phyloP scores from a whole-genome alignment of 2,888 invertebrate species.

The Andrena hattorfiana region DNA sequence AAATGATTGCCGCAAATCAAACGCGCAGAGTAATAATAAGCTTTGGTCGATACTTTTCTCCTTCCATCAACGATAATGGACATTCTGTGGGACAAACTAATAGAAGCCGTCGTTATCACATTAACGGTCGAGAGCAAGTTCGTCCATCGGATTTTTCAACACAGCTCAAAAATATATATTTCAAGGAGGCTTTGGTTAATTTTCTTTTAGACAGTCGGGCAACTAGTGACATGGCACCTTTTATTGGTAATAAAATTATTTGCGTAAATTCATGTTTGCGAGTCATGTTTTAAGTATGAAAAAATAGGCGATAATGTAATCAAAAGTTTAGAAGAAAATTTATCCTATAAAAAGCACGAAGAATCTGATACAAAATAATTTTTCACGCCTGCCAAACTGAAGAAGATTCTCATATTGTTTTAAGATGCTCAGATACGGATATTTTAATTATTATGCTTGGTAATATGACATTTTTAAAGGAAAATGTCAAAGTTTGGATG shows the following conservation, averaged over 20 bases:
- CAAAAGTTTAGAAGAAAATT: neutral
- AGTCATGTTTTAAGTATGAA: neutral
- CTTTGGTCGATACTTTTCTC: constrained; percentile 1
- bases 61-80: neutral
- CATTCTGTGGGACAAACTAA: neutral
- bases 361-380: constrained; percentile 2
- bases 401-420: neutral
- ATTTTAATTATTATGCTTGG: constrained; percentile 5
- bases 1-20: neutral
- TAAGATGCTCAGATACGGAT: constrained; percentile 6
- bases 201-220: neutral
- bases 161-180: neutral
- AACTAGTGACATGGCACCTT: neutral
- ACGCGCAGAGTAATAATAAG: neutral
- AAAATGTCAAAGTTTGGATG: neutral
- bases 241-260: neutral
- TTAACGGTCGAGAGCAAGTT: neutral
- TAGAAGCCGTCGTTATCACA: neutral
- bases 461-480: constrained; percentile 1
- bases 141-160: neutral
- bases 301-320: neutral
- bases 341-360: neutral
- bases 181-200: neutral
- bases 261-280: neutral
- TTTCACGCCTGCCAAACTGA: neutral